Conservation (phyloP, 2,797 vertebrate genomes). For the Epinephelus coioides region DNA sequence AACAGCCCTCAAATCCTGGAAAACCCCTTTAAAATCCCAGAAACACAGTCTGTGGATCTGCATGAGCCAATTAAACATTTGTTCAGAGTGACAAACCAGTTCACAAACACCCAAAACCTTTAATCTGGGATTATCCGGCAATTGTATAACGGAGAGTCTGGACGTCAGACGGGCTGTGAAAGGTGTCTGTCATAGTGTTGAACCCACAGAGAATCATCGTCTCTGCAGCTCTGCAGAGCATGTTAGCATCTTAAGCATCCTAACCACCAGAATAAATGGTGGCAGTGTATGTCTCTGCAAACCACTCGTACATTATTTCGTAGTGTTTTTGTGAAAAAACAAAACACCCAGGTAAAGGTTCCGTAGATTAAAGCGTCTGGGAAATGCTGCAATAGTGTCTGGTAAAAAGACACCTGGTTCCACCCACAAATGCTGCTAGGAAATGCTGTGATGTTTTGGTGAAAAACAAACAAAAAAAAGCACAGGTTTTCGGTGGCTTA, state of each 20-base stretch:
- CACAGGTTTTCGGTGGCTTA: too few relatives aligned
- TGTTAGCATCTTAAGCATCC: not conserved
- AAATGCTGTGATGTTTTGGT: too few relatives aligned
- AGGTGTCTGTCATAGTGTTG: not conserved
- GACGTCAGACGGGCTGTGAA: not conserved
- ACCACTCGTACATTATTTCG: too few relatives aligned
- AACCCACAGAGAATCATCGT: not conserved
- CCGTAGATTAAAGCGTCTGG: too few relatives aligned
- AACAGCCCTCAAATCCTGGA: not conserved
- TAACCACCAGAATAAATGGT: too few relatives aligned
- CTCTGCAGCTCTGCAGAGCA: not conserved
- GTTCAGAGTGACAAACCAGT: constrained; percentile 17
- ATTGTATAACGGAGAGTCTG: constrained; percentile 6
- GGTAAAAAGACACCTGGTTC: too few relatives aligned
- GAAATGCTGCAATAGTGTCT: too few relatives aligned
- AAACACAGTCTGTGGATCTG: constrained; percentile 7
- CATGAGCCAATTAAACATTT: constrained; percentile 20
- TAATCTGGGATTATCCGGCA: constrained; percentile 49
- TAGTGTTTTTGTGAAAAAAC: too few relatives aligned
- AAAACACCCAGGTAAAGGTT: too few relatives aligned
- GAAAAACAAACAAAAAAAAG: too few relatives aligned
- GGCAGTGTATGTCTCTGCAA: too few relatives aligned
- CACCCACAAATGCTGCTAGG: too few relatives aligned
- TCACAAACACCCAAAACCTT: constrained; percentile 26
- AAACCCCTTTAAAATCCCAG: not conserved